Evolutionary conservation across 2,888 invertebrate species (phyloP).

Genomic region (Portevinia maculata): DNA sequence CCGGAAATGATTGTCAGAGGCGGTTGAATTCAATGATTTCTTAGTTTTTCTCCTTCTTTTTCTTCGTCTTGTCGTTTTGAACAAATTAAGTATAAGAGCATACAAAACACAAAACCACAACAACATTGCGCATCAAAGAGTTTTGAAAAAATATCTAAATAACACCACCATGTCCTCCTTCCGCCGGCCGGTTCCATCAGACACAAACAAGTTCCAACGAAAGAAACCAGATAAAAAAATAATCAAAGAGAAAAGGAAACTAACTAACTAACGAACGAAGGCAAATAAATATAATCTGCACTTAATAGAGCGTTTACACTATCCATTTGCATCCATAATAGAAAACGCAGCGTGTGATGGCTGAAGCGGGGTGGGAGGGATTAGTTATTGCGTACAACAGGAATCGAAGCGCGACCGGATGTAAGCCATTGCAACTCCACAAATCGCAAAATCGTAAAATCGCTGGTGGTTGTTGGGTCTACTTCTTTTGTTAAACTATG

Average conservation of each 20-base stretch:
- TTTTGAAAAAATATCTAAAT: conserved; percentile 47
- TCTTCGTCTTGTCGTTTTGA: conserved; percentile 24
- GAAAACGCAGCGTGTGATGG: conserved; percentile 27
- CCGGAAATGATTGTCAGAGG: conserved; percentile 80
- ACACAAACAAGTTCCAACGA: conserved; percentile 67
- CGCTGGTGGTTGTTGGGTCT: conserved; percentile 15
- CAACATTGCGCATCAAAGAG: conserved; percentile 35
- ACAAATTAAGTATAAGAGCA: conserved; percentile 62
- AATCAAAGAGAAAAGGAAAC: conserved; percentile 46
- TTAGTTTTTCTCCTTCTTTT: conserved; percentile 31
- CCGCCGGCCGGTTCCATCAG: conserved; percentile 43
- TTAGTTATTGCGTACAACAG: conserved; percentile 26
- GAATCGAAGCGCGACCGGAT: conserved; percentile 74
- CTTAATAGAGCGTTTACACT: conserved; percentile 74
- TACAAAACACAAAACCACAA: conserved; percentile 38
- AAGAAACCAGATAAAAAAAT: conserved; percentile 55
- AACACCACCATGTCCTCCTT: conserved; percentile 35
- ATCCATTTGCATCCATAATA: conserved; percentile 71
- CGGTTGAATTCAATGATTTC: conserved; percentile 67
- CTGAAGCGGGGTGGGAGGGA: not conserved
- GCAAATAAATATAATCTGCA: conserved; percentile 69
- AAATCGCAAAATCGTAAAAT: conserved; percentile 72
- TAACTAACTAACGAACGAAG: conserved; percentile 45
- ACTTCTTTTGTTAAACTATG: conserved; percentile 59
- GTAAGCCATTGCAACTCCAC: conserved; percentile 72